Evolutionary conservation across 2,113 vertebrate species (phyloP), one percentile per base, ranked within the genome.

Genomic region (Polypterus senegalus): DNA sequence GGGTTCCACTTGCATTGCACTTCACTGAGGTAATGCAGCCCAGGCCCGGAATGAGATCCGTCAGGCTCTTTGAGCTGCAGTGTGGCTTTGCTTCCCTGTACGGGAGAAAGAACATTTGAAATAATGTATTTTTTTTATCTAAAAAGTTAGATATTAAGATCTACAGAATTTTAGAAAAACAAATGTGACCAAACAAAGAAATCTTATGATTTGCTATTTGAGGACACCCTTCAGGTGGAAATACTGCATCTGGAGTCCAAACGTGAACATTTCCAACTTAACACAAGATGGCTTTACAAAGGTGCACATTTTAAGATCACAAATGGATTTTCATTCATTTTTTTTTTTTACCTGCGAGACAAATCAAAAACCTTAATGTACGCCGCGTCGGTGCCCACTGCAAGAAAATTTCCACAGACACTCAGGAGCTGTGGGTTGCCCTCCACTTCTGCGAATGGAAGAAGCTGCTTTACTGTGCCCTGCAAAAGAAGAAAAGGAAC

Each of bases 391-490:
- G 96, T 99, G 63, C 91, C 94, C 3, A 96, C 89, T n/a, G 81
- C 83, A 76, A 99, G 78, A 76, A 92, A 96, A 60, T 81, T 82
- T 49, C 92, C 90, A 3, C 92, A 94, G 72, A 97, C 70, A 57
- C 83, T 89, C 65, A 99, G 74, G 2, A 89, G 75, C 54, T 87
- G 84, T 0, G 96, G 96, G 70, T 77, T 97, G 9, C 96, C 96
- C 64, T 99, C 94, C 0, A 77, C 72, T 72, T 97, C 91, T 0
- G 92, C 85, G 73, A 98, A 98, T 1, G 77, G 75, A 58, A 99
- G 72, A 59, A 97, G 84, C 67, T 99, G 94, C 60, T 99, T 99
- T 55, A 99, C 92, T 0, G 96, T 97, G 7, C 96, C 96, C 96
- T 98, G 67, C 7, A 49, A 10, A 69, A 66, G 57, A 66, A 66